Evolutionary conservation across 2,888 invertebrate genomes (phyloP), one percentile per base, ranked within the genome.

Genomic region (Cryptus armator): DNA sequence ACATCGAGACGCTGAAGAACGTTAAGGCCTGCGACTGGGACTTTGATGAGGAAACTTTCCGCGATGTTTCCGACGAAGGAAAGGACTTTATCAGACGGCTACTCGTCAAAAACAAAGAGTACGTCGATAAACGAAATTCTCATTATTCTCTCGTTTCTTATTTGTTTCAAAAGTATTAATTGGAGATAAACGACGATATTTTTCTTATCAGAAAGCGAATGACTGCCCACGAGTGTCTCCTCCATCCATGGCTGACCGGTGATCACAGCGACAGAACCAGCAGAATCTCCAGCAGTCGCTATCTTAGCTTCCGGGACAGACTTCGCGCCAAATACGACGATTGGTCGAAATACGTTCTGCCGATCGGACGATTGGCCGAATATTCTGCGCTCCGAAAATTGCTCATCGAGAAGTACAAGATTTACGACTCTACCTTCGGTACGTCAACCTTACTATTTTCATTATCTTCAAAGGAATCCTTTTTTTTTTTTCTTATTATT

Each of bases 1-100:
- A 99, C 94, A 97, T 99, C 78, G 99, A 99, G 90, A 99, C 99
- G 0, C 94, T 99, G 88, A 99, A 99, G 95, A 99, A 99, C 94
- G 99, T 99, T 14, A 99, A 99, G 94, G 98, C 98, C 10, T 99
- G 99, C 94, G 99, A 99, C 94, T 99, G 99, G 99, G 98, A 99
- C 95, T 99, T 99, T 94, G 99, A 99, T 93, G 97, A 97, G 92
- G 98, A 99, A 91, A 97, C 98, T 9, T 99, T 99, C 95, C 95
- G 96, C 32, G 96, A 97, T 91, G 98, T 99, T 76, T 99, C 99
- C 0, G 98, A 98, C 79, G 98, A 99, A 94, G 99, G 97, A 90
- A 99, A 98, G 95, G 99, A 99, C 95, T 99, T 99, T 94, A 99
- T 99, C 94, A 96, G 97, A 89, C 96, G 98, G 92, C 95, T 99